Evolutionary conservation across 2,888 invertebrate species (phyloP), one percentile per base, ranked within the genome.

Genomic region (Agrotis puta): DNA sequence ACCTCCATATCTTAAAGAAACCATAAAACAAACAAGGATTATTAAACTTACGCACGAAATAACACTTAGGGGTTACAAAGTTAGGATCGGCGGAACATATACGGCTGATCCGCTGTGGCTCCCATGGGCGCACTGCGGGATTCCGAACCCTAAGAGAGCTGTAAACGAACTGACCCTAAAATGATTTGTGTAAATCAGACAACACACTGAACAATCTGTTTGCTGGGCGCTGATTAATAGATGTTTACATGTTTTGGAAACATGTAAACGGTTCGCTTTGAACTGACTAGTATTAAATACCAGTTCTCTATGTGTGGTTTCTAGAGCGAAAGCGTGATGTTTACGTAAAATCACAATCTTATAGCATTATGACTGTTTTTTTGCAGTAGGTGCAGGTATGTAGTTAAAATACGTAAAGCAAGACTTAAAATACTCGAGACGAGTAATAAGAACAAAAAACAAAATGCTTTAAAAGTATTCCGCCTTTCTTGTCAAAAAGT

Each of bases 171-270:
- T 78, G 71, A 79, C 85, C 86, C 72, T 77, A 70, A 82, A 85
- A 73, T 81, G 75, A 80, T 83, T 85, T 82, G 79, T 81, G 77
- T 84, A 84, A 79, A 80, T 86, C 80, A 83, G 68, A 80, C 74
- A 79, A 82, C 22, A 78, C 74, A 79, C 67, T 18, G 74, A 70
- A 68, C 61, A 61, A 66, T 77, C 69, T 62, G 70, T 82, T 71
- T 48, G 7, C 47, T 47, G 43, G 67, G 66, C 73, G 63, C 59
- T 53, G 79, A 84, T 77, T 71, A 82, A 83, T 81, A 75, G 63
- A 61, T 48, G 54, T 64, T 70, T 73, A 51, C 50, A 63, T 51
- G 3, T 5, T 5, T 27, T 27, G 11, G 39, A 39, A 39, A 39
- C 9, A 39, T 9, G 9, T 33, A 9, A 33, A 39, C 9, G 39